Evolutionary conservation across 2,888 invertebrate species (phyloP).

Genomic region (Watsonalla binaria): DNA sequence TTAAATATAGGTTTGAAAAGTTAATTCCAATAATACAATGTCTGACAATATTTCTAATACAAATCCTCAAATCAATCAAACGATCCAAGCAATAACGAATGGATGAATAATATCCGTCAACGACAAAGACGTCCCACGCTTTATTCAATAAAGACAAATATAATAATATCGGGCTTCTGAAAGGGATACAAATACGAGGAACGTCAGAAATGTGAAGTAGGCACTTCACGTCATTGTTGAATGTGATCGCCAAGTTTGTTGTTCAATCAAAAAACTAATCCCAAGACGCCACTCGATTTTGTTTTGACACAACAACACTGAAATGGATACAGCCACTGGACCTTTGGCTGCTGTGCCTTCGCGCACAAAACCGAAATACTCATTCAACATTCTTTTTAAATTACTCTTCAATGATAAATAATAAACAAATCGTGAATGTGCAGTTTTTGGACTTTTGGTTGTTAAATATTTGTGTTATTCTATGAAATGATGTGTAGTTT

Average conservation of each 20-base stretch:
- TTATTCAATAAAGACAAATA: background rate
- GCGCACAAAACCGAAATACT: conserved; percentile 41
- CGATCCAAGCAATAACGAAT: background rate
- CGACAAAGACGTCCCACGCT: background rate
- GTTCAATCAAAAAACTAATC: conserved; percentile 35
- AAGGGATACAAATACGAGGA: conserved; percentile 7
- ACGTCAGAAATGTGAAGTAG: conserved; percentile 25
- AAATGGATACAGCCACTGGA: conserved; percentile 41
- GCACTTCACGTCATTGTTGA: conserved; percentile 32
- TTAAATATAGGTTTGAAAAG: too few relatives aligned
- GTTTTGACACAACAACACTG: conserved; percentile 69
- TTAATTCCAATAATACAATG: too few relatives aligned
- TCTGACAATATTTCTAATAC: too few relatives aligned
- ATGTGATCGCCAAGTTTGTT: conserved; percentile 45
- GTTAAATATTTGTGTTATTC: too few relatives aligned
- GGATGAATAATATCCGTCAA: background rate
- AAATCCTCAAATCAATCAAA: background rate
- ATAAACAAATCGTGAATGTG: conserved; percentile 48
- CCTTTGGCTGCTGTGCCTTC: conserved; percentile 22
- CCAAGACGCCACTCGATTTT: conserved; percentile 74
- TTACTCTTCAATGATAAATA: conserved; percentile 49
- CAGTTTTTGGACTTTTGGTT: too few relatives aligned
- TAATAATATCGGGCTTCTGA: conserved; percentile 5
- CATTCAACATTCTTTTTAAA: conserved; percentile 46
- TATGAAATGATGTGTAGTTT: too few relatives aligned